phyloP scores from a whole-genome alignment of 2,888 invertebrate species.

The Pristionchus exspectatus region DNA sequence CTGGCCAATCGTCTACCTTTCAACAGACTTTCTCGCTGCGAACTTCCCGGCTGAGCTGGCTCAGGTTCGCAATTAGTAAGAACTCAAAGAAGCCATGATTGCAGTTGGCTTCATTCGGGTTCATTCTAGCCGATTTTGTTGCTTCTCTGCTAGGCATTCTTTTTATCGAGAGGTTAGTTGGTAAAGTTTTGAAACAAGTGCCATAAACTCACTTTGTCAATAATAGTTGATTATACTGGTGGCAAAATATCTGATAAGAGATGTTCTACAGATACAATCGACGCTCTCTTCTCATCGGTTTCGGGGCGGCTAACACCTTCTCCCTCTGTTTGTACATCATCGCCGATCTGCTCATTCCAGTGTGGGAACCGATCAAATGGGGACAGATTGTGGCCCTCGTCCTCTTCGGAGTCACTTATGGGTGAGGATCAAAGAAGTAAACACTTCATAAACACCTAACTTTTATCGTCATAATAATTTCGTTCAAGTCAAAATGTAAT shows the following conservation, averaged over 20 bases:
- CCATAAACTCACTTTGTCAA: neutral
- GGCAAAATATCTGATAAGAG: neutral
- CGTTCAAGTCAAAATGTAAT: neutral
- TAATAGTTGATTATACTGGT: neutral
- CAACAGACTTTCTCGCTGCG: conserved; percentile 53
- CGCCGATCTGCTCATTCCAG: conserved; percentile 51
- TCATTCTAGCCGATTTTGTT: conserved; percentile 67
- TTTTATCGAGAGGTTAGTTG: conserved; percentile 37
- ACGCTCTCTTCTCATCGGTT: conserved; percentile 63
- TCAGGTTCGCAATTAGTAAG: conserved; percentile 9
- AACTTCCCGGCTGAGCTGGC: conserved; percentile 46
- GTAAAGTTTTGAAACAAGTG: neutral
- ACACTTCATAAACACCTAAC: too few relatives aligned
- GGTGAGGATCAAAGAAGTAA: conserved; percentile 60
- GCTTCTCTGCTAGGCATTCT: conserved; percentile 54
- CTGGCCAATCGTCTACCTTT: conserved; percentile 60
- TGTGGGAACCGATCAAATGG: conserved; percentile 58
- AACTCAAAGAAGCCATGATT: neutral
- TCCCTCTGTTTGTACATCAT: conserved; percentile 61
- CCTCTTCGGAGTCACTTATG: conserved; percentile 71
- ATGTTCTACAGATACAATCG: conserved; percentile 63
- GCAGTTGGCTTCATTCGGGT: conserved; percentile 65
- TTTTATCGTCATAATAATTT: too few relatives aligned
- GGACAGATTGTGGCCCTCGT: conserved; percentile 69
- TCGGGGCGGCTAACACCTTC: conserved; percentile 66